phyloP scores from a whole-genome alignment of 1,140 invertebrate species.

The Pseudomyrmex pallidus region DNA sequence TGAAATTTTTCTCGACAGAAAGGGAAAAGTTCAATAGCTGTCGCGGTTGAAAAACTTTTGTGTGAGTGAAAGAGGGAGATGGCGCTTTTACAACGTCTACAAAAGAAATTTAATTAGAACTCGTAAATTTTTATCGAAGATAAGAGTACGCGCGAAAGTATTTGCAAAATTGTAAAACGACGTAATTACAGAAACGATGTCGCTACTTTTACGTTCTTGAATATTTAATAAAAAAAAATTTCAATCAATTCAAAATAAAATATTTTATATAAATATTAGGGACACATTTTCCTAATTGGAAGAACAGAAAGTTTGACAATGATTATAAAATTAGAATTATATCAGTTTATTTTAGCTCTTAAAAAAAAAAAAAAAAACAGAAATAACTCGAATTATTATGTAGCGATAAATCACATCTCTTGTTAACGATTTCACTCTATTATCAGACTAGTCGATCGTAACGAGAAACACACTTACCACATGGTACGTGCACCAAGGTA shows the following conservation, averaged over 20 bases:
- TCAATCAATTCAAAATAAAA: too few relatives aligned
- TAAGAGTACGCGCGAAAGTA: conserved; percentile 24
- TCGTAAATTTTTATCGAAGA: conserved; percentile 6
- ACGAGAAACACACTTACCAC: conserved; percentile 14
- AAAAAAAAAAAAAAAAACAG: too few relatives aligned
- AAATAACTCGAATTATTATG: too few relatives aligned
- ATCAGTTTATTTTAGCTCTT: too few relatives aligned
- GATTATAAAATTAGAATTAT: too few relatives aligned
- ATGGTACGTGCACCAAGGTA: conserved; percentile 19
- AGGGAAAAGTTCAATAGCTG: not conserved
- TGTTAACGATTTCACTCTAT: too few relatives aligned
- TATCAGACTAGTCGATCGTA: not conserved
- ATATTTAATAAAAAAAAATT: not conserved
- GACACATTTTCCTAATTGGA: too few relatives aligned
- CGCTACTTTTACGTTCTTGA: conserved; percentile 22
- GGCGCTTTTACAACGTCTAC: conserved; percentile 25
- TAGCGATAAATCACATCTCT: too few relatives aligned
- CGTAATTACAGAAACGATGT: conserved; percentile 22
- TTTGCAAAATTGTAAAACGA: conserved; percentile 54
- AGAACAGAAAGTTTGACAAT: too few relatives aligned
- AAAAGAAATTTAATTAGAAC: conserved; percentile 30
- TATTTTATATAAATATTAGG: not conserved
- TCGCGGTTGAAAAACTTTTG: conserved; percentile 14
- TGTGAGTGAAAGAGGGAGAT: not conserved
- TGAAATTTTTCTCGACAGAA: conserved; percentile 17